Conservation (phyloP, 1,140 invertebrate species). For the Sweltsa coloradensis region DNA sequence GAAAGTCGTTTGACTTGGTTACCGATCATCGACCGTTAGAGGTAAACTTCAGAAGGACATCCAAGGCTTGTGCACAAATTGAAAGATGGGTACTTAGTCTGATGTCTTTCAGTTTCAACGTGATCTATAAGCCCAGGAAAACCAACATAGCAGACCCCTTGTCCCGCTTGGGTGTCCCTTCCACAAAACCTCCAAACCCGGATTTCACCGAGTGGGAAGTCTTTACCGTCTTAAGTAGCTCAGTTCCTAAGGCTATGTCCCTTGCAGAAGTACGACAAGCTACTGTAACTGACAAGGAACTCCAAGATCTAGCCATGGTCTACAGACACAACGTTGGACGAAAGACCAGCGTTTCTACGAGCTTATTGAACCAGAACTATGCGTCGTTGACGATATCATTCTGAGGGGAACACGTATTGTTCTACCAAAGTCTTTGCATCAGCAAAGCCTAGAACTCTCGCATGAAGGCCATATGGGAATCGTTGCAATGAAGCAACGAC, state of each 20-base stretch:
- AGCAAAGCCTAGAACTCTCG: constrained; percentile 17
- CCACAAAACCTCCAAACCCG: not conserved
- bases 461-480: constrained; percentile 26
- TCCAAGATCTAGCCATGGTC: not conserved
- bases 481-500: constrained; percentile 21
- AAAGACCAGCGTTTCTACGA: not conserved
- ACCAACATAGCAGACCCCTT: not conserved
- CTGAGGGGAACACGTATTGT: constrained; percentile 16
- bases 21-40: constrained; percentile 27
- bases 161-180: not conserved
- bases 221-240: not conserved
- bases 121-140: constrained; percentile 21
- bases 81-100: constrained; percentile 26
- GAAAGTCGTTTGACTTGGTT: constrained; percentile 23
- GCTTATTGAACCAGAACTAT: constrained; percentile 9
- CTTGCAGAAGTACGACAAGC: constrained; percentile 1
- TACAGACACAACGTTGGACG: not conserved
- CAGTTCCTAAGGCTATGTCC: not conserved
- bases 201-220: not conserved
- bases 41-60: constrained; percentile 18
- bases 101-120: constrained; percentile 23
- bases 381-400: constrained; percentile 9
- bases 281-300: not conserved
- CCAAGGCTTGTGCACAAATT: constrained; percentile 23
- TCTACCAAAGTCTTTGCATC: constrained; percentile 15